Percentiles rank a stretch among this genome's conserved stretches.
Evolutionary conservation across 1,140 invertebrate species (phyloP).

Genomic region (Lepidurus apus): DNA sequence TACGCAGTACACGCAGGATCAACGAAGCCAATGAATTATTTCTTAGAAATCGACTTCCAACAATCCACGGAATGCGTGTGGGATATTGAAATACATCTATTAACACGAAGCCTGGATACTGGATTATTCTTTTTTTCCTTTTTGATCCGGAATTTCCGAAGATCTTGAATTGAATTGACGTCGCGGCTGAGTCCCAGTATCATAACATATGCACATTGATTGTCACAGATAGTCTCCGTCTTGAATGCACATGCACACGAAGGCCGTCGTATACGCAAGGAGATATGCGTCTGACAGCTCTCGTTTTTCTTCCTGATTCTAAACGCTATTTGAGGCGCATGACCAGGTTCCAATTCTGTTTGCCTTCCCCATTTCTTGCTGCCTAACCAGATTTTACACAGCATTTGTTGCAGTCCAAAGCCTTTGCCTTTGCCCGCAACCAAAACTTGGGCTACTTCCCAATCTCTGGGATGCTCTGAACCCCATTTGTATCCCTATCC

Average conservation of each 20-base stretch:
- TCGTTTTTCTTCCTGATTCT: background rate
- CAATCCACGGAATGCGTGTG: too few relatives aligned
- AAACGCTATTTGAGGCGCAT: constrained; percentile 4
- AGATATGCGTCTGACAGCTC: constrained; percentile 9
- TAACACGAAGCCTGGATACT: too few relatives aligned
- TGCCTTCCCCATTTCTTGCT: background rate
- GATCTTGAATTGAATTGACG: background rate
- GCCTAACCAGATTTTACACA: constrained; percentile 14
- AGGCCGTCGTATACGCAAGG: background rate
- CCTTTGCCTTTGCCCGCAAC: too few relatives aligned
- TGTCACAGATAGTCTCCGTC: constrained; percentile 6
- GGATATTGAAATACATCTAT: too few relatives aligned
- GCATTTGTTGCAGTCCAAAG: background rate
- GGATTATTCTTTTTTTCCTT: too few relatives aligned
- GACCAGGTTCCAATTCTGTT: constrained; percentile 15
- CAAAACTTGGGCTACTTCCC: too few relatives aligned
- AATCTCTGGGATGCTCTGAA: too few relatives aligned
- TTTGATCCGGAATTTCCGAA: too few relatives aligned
- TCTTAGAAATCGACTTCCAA: too few relatives aligned
- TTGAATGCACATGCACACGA: background rate
- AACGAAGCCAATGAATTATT: too few relatives aligned
- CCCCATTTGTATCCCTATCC: too few relatives aligned
- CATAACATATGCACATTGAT: constrained; percentile 9
- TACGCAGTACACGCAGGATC: too few relatives aligned
- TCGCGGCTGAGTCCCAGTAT: background rate